Evolutionary conservation across 2,888 invertebrate genomes (phyloP).

Genomic region (Idaea straminata): DNA sequence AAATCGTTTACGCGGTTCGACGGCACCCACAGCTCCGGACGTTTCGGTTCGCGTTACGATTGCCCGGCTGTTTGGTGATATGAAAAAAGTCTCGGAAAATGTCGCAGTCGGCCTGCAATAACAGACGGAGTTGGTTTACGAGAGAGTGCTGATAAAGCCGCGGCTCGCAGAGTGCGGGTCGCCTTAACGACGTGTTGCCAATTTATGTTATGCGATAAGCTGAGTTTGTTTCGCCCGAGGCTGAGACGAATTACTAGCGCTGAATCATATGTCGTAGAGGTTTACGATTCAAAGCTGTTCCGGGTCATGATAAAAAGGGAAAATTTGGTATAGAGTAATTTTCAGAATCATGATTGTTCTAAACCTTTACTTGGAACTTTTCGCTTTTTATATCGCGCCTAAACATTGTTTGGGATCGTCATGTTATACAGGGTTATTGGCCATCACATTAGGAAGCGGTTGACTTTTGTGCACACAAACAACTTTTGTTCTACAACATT

Average conservation of each 20-base stretch:
- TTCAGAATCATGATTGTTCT: background rate
- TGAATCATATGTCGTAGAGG: constrained; percentile 54
- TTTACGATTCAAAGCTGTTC: constrained; percentile 35
- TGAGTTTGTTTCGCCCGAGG: constrained; percentile 72
- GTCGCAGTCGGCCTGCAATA: constrained; percentile 66
- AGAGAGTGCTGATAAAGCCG: constrained; percentile 71
- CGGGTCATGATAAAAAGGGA: constrained; percentile 35
- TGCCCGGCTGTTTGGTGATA: constrained; percentile 56
- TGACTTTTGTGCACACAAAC: no score
- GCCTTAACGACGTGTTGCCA: constrained; percentile 79
- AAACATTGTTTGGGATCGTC: background rate
- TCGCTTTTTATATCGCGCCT: background rate
- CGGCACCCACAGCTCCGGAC: constrained; percentile 45
- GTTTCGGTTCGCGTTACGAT: constrained; percentile 46
- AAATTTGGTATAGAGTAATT: constrained; percentile 25
- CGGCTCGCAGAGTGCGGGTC: constrained; percentile 62
- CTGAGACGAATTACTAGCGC: constrained; percentile 60
- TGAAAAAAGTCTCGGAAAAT: constrained; percentile 71
- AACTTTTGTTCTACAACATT: no score
- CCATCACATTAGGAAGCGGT: no score
- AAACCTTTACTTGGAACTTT: background rate
- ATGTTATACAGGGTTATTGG: background rate
- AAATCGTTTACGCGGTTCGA: constrained; percentile 65
- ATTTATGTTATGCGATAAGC: constrained; percentile 78
- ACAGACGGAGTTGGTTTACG: constrained; percentile 73